Base-by-base conservation (phyloP, 2,888 invertebrate species). In the Hanleya hanleyi region DNA sequence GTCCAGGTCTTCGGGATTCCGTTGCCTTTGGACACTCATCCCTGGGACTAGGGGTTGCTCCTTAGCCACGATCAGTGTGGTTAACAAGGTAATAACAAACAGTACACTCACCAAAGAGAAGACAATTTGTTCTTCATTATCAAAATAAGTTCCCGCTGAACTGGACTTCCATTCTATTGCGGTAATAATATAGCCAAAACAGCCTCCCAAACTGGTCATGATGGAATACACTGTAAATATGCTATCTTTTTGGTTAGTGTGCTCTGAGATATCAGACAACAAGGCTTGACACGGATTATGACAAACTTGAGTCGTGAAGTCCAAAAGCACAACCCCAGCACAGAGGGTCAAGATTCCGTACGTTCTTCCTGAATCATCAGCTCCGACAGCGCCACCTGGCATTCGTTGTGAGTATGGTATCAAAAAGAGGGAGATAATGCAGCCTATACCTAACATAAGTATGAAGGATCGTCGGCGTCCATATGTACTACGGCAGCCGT, bases 241-340 rank as follows among this genome's bases (percentile, higher is more conserved):
- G 85, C 94, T 94, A 0, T 97, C 97, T 86, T 98, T 97, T 89
- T 98, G 97, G 92, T 96, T 96, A 90, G 96, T 86, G 22, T 82
- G 95, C 81, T 96, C 92, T 71, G 96, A 96, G 67, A 97, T 96
- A 88, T 98, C 98, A 33, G 98, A 93, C 0, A 98, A 93, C 91
- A 97, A 96, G 57, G 98, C 97, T 81, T 98, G 93, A 0, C 97
- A 94, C 0, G 98, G 98, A 87, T 97, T 97, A 90, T 98, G 96
- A 84, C 97, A 97, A 36, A 97, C 97, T 89, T 98, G 98, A 0
- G 97, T 97, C 85, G 97, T 96, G 88, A 98, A 98, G 91, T 98
- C 98, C 77, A 98, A 91, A 49, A 98, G 92, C 35, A 97, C 96
- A 0, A 97, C 97, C 7, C 98, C 98, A 5, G 97, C 26, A 0